Evolutionary conservation across 2,113 vertebrate genomes (phyloP).

Genomic region (Ivindomyrus marchei): DNA sequence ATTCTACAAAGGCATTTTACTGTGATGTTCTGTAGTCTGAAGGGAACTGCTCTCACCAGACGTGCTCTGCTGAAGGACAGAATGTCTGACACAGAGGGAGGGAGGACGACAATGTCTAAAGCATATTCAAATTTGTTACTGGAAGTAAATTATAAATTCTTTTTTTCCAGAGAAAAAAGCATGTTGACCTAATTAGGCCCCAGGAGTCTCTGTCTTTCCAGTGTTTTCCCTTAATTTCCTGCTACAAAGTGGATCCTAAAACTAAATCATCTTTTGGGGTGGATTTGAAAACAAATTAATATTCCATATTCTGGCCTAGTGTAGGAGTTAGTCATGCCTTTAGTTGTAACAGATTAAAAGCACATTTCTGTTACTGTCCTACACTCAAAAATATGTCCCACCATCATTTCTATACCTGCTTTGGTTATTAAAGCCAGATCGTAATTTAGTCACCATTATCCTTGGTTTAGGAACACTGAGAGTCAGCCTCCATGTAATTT

Average conservation of each 20-base stretch:
- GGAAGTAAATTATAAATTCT: slow-evolving; percentile 18
- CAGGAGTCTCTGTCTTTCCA: slow-evolving; percentile 29
- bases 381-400: not conserved
- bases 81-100: not conserved
- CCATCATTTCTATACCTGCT: not conserved
- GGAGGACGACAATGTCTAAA: not conserved
- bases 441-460: not conserved
- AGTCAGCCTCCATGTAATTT: not conserved
- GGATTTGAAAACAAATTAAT: not conserved
- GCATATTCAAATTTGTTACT: slow-evolving; percentile 35
- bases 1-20: not conserved
- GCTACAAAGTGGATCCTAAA: not conserved
- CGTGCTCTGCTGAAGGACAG: not conserved
- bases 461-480: not conserved
- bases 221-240: not conserved
- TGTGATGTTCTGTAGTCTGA: not conserved
- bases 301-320: not conserved
- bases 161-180: slow-evolving; percentile 28
- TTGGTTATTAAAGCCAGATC: not conserved
- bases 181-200: slow-evolving; percentile 44
- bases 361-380: not conserved
- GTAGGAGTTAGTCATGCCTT: not conserved
- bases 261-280: not conserved
- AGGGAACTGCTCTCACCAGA: not conserved
- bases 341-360: not conserved